Conservation (phyloP, 2,113 vertebrate genomes). For the Python bivittatus region DNA sequence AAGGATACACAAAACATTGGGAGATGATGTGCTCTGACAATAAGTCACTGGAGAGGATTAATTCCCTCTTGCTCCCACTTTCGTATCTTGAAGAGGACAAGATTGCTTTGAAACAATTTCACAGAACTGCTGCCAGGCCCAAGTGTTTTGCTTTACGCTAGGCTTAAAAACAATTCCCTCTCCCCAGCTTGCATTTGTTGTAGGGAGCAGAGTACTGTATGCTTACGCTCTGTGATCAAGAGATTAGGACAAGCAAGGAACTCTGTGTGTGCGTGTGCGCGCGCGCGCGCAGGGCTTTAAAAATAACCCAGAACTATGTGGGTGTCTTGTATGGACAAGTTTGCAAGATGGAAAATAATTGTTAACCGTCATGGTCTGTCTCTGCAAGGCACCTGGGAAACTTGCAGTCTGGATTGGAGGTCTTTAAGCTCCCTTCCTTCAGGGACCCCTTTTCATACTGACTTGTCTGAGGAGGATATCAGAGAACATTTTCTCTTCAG, state of each 20-base stretch:
- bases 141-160: background rate
- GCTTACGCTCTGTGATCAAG: background rate
- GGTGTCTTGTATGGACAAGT: background rate
- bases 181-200: background rate
- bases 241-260: background rate
- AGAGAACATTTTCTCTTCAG: background rate
- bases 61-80: background rate
- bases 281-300: background rate
- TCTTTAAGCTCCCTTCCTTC: background rate
- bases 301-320: slow-evolving; percentile 1
- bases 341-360: background rate
- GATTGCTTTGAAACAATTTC: background rate
- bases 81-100: background rate
- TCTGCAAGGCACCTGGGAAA: background rate
- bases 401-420: background rate
- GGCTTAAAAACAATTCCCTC: background rate
- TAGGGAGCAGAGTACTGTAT: background rate
- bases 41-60: background rate
- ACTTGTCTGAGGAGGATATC: background rate
- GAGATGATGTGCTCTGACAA: background rate
- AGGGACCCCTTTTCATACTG: background rate
- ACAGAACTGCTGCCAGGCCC: background rate
- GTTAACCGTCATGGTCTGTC: background rate
- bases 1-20: background rate
- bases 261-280: background rate